phyloP scores from a whole-genome alignment of 2,797 vertebrate species.

The Psittacula derbiana region DNA sequence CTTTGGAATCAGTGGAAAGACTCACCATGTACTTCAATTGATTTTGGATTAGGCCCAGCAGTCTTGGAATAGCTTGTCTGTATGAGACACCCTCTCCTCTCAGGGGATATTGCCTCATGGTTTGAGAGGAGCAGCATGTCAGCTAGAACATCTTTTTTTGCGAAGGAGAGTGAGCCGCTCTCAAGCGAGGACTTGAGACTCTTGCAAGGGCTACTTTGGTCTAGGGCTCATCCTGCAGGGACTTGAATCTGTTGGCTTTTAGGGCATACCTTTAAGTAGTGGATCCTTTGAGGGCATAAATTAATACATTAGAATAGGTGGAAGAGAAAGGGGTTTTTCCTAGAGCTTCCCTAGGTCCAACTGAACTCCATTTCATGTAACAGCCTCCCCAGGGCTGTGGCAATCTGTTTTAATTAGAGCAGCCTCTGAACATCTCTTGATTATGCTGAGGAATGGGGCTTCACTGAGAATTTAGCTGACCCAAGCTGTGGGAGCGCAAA shows the following conservation, averaged over 20 bases:
- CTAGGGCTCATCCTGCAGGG: background rate
- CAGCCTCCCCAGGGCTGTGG: background rate
- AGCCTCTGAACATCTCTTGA: slow-evolving; percentile 22
- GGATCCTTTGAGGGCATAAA: background rate
- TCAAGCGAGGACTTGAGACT: background rate
- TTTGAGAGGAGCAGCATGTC: background rate
- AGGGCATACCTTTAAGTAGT: background rate
- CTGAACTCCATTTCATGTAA: background rate
- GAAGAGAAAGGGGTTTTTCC: background rate
- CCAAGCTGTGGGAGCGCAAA: slow-evolving; percentile 39
- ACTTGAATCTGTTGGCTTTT: background rate
- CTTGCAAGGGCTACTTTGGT: background rate
- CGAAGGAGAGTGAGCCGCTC: background rate
- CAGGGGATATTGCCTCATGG: background rate
- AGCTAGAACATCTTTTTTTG: background rate
- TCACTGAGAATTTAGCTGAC: slow-evolving; percentile 20
- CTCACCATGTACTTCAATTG: slow-evolving; percentile 9
- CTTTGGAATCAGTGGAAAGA: slow-evolving; percentile 25
- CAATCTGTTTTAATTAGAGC: slow-evolving; percentile 43
- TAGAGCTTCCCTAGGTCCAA: background rate
- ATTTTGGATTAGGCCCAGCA: slow-evolving; percentile 14
- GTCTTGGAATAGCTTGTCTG: background rate
- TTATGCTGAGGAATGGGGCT: slow-evolving; percentile 43
- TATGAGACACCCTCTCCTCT: background rate
- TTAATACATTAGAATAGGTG: background rate